phyloP scores from a whole-genome alignment of 2,888 invertebrate species.

The Laspeyria flexula region DNA sequence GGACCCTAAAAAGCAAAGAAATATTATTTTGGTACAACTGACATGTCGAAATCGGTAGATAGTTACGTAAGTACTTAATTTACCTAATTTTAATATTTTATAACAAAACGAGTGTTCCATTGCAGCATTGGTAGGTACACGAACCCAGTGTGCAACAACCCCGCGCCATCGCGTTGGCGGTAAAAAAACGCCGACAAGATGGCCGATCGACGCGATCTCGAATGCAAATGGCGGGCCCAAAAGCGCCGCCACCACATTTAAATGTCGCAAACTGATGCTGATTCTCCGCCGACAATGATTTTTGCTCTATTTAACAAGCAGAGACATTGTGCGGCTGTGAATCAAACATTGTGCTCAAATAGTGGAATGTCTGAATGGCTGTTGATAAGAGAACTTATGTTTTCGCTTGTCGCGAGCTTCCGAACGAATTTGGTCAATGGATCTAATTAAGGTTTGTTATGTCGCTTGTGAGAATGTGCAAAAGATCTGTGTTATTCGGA shows the following conservation, averaged over 20 bases:
- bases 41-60: no score
- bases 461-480: constrained; percentile 4
- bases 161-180: constrained; percentile 50
- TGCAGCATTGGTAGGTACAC: no score
- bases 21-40: no score
- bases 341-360: constrained; percentile 53
- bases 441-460: constrained; percentile 37
- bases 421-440: constrained; percentile 35
- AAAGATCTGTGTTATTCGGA: not conserved
- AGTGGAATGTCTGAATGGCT: constrained; percentile 46
- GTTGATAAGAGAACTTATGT: constrained; percentile 46
- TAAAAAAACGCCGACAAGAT: constrained; percentile 70
- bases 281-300: constrained; percentile 57
- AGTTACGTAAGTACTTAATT: no score
- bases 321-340: constrained; percentile 54
- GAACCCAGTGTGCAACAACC: constrained; percentile 40
- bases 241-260: constrained; percentile 81
- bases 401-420: constrained; percentile 26
- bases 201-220: constrained; percentile 77
- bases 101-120: no score
- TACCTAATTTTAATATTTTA: no score
- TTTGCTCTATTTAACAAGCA: constrained; percentile 77
- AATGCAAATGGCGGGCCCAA: constrained; percentile 80
- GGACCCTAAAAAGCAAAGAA: no score
- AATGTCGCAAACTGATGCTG: constrained; percentile 75